Evolutionary conservation across 1,140 invertebrate genomes (phyloP).

Genomic region (Camponotus pennsylvanicus): DNA sequence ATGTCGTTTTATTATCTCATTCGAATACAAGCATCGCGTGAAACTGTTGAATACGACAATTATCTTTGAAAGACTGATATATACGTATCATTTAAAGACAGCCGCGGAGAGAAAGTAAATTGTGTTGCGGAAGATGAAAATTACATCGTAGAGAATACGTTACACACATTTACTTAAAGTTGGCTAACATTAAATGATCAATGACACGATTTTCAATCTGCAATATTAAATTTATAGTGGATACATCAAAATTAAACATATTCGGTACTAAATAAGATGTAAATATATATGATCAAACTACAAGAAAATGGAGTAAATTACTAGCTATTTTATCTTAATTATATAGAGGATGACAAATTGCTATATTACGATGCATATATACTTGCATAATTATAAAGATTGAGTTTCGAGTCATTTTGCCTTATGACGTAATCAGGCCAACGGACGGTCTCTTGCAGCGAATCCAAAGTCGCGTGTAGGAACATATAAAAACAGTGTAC

Average conservation of each 20-base stretch:
- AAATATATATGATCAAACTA: not conserved
- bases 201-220: not conserved
- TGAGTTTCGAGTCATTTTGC: slow-evolving; percentile 27
- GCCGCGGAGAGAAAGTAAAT: slow-evolving; percentile 30
- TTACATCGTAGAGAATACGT: slow-evolving; percentile 5
- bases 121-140: slow-evolving; percentile 20
- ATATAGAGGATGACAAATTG: not conserved
- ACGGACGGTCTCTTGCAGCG: not conserved
- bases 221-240: not conserved
- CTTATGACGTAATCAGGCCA: slow-evolving; percentile 28
- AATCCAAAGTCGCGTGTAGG: slow-evolving; percentile 5
- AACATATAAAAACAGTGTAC: slow-evolving; percentile 30
- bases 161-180: not conserved
- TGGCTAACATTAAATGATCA: not conserved
- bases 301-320: not conserved
- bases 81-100: slow-evolving; percentile 6
- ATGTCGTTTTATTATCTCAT: not conserved
- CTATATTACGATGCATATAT: not conserved
- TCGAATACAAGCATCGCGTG: not conserved
- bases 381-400: not conserved
- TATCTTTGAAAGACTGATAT: not conserved
- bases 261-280: not conserved
- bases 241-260: not conserved
- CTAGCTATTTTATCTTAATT: not conserved
- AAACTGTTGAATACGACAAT: not conserved